A percentile compares a stretch with the other conserved stretches of the same genome.
These are phyloP conservation scores for Botrylloides violaceus DNA, from an alignment of 23 tunicate species.

Conservation along the genomic window DNA sequence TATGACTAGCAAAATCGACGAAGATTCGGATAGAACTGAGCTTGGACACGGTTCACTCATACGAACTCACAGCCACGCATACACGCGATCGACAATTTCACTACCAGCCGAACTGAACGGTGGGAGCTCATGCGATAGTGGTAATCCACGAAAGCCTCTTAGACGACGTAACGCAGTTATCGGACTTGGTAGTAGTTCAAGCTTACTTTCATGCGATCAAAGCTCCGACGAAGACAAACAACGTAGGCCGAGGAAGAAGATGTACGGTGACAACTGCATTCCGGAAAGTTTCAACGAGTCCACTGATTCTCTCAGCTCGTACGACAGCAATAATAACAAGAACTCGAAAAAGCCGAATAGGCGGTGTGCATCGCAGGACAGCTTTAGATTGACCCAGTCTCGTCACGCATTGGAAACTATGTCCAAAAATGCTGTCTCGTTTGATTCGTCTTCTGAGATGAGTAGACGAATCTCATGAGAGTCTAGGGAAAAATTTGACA, in stretches of 20 bases:
- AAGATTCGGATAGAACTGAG: constrained; percentile 10
- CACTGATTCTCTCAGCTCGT: not conserved
- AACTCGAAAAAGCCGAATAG: not conserved
- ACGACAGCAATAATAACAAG: constrained; percentile 2
- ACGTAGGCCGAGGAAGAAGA: not conserved
- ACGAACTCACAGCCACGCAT: constrained; percentile 1
- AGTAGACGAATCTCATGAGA: not conserved
- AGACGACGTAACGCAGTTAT: constrained; percentile 13
- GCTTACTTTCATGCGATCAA: not conserved
- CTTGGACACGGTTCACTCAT: not conserved
- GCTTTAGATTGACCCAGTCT: not conserved
- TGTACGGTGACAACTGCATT: not conserved
- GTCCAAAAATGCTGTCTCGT: constrained; percentile 1
- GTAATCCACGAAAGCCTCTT: not conserved
- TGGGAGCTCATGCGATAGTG: not conserved
- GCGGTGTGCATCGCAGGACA: constrained; percentile 9
- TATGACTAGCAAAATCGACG: constrained; percentile 19
- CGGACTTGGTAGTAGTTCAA: not conserved
- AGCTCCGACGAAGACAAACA: not conserved
- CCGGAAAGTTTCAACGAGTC: not conserved
- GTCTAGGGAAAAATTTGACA: too few species aligned
- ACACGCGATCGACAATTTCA: constrained; percentile 3
- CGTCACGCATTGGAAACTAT: not conserved
- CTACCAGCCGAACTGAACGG: constrained; percentile 2
- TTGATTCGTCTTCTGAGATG: not conserved